These are phyloP conservation scores for Pungitius pungitius DNA, from an alignment of 2,113 vertebrate species.

Conservation along the genomic window DNA sequence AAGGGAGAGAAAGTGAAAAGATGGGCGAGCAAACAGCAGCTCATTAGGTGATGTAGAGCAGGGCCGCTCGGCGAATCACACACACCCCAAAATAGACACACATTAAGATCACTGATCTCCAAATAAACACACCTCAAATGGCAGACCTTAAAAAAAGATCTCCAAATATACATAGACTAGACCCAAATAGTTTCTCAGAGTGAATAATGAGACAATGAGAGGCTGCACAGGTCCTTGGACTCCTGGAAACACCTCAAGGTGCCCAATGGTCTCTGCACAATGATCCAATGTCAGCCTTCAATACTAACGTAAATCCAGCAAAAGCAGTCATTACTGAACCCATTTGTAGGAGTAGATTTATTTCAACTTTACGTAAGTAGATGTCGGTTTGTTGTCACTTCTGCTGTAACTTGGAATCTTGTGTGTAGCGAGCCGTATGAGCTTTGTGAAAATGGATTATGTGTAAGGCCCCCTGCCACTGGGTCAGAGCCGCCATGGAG, in stretches of 20 bases:
- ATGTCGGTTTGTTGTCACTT: not conserved
- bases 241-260: not conserved
- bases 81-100: slow-evolving; percentile 47
- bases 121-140: slow-evolving; percentile 36
- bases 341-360: not conserved
- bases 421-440: not conserved
- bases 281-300: not conserved
- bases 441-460: not conserved
- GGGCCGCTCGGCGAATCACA: slow-evolving; percentile 44
- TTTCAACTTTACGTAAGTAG: not conserved
- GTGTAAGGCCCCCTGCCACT: not conserved
- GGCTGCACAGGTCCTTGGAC: not conserved
- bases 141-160: slow-evolving; percentile 9
- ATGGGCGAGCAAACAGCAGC: slow-evolving; percentile 57
- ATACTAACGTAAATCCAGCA: not conserved
- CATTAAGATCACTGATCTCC: slow-evolving; percentile 27
- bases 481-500: not conserved
- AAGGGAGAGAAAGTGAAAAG: slow-evolving; percentile 1
- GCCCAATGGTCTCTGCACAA: not conserved
- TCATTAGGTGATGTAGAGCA: slow-evolving; percentile 56
- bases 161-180: slow-evolving; percentile 8
- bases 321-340: not conserved
- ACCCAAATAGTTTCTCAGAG: not conserved
- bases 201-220: no score
- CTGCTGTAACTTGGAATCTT: not conserved